Evolutionary conservation across 2,888 invertebrate genomes (phyloP), one percentile per base, ranked within the genome.

Genomic region (Lycia hirtaria): DNA sequence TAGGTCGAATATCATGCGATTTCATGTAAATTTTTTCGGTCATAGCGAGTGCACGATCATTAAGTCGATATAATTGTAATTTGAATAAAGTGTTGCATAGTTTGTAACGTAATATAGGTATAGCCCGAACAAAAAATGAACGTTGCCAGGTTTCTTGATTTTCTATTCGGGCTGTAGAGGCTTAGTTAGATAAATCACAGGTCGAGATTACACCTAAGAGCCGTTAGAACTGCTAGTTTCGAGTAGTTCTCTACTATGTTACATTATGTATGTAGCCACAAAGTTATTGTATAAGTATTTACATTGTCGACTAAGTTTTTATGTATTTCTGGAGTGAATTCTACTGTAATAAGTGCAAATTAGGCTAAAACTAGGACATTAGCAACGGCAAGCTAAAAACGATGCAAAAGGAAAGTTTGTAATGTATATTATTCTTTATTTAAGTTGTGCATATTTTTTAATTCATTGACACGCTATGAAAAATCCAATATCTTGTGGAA

Each of bases 211-310:
- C 30, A 59, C 48, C 40, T 49, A 52, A 50, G 49, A 56, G 35
- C 53, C 53, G 33, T 48, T 60, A 62, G 53, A 43, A 60, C 53
- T 58, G 60, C 58, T 62, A 62, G 64, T 38, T 12, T 40, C 12
- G 41, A 45, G 33, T 55, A 56, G 63, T 47, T 53, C 28, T 45
- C 9, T 28, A 38, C 45, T 28, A 28, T 20, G 28, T 44, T 54
- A 54, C 47, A 19, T 28, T 26, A 7, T 40, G 30, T 51, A 55
- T 35, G 54, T 47, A 47, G 22, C 26, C 28, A 41, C 33, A 15
- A 26, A 54, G 24, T 49, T 30, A 9, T 3, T 37, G 3, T 33
- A 15, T 32, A 32, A 20, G 37, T 38, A 10, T 19, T 53, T 22
- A 22, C 28, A 19, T 22, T 40, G n/a, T 24, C 19, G 38, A 10